Evolutionary conservation across 2,797 vertebrate genomes (phyloP), one percentile per base, ranked within the genome.

Genomic region (Eutrigla gurnardus): DNA sequence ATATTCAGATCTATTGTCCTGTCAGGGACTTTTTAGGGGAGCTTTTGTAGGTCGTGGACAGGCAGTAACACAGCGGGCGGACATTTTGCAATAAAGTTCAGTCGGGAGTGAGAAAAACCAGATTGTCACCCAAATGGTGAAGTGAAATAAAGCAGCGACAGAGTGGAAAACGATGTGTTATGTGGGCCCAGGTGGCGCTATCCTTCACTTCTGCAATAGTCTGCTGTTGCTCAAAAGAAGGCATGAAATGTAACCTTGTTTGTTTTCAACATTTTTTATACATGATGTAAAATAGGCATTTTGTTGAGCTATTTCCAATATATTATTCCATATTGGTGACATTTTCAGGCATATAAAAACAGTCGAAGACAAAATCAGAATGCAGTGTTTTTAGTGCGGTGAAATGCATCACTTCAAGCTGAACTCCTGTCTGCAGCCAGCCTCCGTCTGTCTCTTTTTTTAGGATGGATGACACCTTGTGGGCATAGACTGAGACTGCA

Each of bases 391-490:
- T 61, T 17, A 49, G 46, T 64, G 53, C 53, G 62, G 6, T 64
- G 57, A 54, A 47, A 67, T 60, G 14, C 53, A 66, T 45, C 13
- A 15, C 4, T 40, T 39, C 2, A 17, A 43, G 7, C 36, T 55
- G 14, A 45, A 47, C 39, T 70, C 18, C 33, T 61, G 18, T 35
- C 63, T 47, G 0, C 9, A 66, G 40, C 17, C 37, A 33, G 6
- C 33, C 15, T 25, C 39, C 8, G 8, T 33, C 67, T 12, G n/a
- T 80, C 45, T 84, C 52, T 60, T 75, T 77, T 85, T 25, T 25
- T 25, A 2, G 63, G 61, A 84, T 70, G 64, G 70, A 15, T 71
- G 91, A 88, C 91, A 90, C 77, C 91, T 88, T 70, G 87, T 90
- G 90, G 87, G 32, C 43, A 46, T 14, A 52, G 7, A 76, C 4